Conservation (phyloP, 2,888 invertebrate genomes). For the Drosophila koepferae region DNA sequence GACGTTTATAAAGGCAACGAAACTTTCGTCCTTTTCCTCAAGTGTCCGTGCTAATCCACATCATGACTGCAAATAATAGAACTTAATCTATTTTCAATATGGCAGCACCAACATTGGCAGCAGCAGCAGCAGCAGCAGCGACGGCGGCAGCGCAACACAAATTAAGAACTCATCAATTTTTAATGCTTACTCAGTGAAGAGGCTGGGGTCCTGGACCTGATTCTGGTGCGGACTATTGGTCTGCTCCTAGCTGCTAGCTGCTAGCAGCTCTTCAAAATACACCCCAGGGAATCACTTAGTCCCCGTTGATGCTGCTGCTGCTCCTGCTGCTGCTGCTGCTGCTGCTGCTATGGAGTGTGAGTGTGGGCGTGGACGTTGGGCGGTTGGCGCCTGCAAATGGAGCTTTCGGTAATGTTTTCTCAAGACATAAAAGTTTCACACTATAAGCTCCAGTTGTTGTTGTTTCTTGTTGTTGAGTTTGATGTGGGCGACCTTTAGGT, state of each 20-base stretch:
- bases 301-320: conserved; percentile 27
- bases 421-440: conserved; percentile 73
- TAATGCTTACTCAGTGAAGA: conserved; percentile 71
- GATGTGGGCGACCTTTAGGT: conserved; percentile 23
- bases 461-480: conserved; percentile 23
- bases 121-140: background rate
- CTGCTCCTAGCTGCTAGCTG: conserved; percentile 28
- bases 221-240: conserved; percentile 13
- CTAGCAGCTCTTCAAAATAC: conserved; percentile 63
- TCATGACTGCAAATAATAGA: conserved; percentile 83
- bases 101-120: conserved; percentile 39
- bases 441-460: conserved; percentile 46
- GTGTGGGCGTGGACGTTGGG: conserved; percentile 3
- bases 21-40: conserved; percentile 58
- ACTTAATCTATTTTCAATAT: conserved; percentile 83
- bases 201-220: conserved; percentile 18
- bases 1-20: conserved; percentile 73
- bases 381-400: conserved; percentile 37
- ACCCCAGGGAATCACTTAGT: conserved; percentile 66
- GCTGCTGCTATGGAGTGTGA: conserved; percentile 20
- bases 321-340: conserved; percentile 2
- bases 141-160: conserved; percentile 65
- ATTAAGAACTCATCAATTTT: conserved; percentile 82
- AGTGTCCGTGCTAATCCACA: conserved; percentile 80
- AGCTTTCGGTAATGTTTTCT: conserved; percentile 70